A percentile compares a stretch with the other conserved stretches of the same genome.
These are phyloP conservation scores for Epizoanthus rinbou DNA, from an alignment of 92 coral and sea anemone species.

Conservation along the genomic window DNA sequence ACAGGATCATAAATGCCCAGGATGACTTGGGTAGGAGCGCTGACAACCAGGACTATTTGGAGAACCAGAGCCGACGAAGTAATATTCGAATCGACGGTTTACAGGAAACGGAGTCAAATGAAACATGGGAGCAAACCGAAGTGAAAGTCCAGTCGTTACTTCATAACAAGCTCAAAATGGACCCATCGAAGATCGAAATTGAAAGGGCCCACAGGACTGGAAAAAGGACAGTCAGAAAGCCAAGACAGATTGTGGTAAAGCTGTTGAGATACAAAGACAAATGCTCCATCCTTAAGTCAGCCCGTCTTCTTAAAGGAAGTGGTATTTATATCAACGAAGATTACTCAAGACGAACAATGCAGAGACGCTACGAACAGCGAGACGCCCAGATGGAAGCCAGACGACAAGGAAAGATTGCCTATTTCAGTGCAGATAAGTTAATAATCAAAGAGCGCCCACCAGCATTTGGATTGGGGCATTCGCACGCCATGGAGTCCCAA, in stretches of 20 bases:
- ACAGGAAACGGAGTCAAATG: neutral
- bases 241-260: no score
- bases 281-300: no score
- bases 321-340: constrained; percentile 10
- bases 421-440: neutral
- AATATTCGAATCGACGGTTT: neutral
- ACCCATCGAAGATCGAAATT: no score
- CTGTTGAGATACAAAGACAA: no score
- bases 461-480: no score
- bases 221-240: no score
- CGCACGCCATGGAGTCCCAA: neutral
- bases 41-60: neutral
- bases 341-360: neutral
- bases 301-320: no score
- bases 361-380: neutral
- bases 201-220: no score
- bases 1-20: neutral
- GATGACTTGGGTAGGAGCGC: neutral
- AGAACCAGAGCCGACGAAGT: neutral
- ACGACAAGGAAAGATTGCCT: neutral
- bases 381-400: neutral
- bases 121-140: no score
- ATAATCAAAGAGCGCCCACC: no score
- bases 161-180: no score
- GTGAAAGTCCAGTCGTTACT: no score